Evolutionary conservation across 2,888 invertebrate species (phyloP).

Genomic region (Volucella inflata): DNA sequence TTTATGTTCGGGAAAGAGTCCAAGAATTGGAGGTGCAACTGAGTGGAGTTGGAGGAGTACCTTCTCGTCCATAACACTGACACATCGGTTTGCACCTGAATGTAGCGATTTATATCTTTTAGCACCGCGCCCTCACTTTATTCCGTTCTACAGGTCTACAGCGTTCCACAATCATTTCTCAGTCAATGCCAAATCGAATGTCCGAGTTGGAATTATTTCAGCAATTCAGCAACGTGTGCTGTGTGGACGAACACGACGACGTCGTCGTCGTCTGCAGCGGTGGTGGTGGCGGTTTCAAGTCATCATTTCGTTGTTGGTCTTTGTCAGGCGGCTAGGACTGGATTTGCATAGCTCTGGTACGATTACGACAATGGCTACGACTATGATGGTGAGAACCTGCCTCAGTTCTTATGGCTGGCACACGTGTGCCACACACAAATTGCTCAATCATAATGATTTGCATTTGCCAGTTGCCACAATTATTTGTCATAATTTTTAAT

Average conservation of each 20-base stretch:
- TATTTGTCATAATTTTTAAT: slow-evolving; percentile 58
- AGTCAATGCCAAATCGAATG: slow-evolving; percentile 67
- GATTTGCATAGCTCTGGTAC: slow-evolving; percentile 1
- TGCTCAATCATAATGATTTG: slow-evolving; percentile 55
- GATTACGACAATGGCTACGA: too few relatives aligned
- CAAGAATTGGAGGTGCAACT: slow-evolving; percentile 7
- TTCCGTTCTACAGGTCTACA: background rate
- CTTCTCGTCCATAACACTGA: slow-evolving; percentile 35
- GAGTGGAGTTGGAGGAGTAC: background rate
- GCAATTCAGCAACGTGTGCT: slow-evolving; percentile 27
- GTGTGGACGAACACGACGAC: background rate
- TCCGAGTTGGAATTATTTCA: slow-evolving; percentile 57
- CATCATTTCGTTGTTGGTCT: slow-evolving; percentile 13
- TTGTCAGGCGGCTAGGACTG: background rate
- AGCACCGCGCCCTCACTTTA: background rate
- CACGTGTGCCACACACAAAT: slow-evolving; percentile 35
- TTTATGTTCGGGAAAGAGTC: slow-evolving; percentile 35
- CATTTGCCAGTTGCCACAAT: slow-evolving; percentile 43
- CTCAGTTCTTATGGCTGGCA: background rate
- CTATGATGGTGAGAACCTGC: background rate
- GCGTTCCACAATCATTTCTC: slow-evolving; percentile 27
- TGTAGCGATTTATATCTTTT: slow-evolving; percentile 54
- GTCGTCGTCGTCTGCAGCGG: background rate
- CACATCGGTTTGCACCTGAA: slow-evolving; percentile 51
- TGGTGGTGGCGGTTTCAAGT: slow-evolving; percentile 8